Conservation (phyloP, 2,888 invertebrate genomes). For the Synanthedon tipuliformis region DNA sequence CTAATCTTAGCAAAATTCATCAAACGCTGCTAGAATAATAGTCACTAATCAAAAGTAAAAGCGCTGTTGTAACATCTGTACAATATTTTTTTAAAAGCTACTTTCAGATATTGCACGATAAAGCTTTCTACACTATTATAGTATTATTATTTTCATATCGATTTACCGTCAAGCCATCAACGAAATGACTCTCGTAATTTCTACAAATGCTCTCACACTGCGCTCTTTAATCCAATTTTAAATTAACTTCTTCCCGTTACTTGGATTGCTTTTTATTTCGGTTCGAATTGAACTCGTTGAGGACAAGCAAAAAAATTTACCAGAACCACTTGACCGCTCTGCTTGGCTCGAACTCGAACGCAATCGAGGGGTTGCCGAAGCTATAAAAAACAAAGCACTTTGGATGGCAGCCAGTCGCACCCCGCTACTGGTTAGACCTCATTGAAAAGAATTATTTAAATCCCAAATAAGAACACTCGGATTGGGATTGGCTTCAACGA, state of each 20-base stretch:
- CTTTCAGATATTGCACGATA: background rate
- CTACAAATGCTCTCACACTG: background rate
- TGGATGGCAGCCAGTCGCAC: slow-evolving; percentile 52
- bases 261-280: background rate
- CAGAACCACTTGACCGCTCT: slow-evolving; percentile 42
- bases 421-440: slow-evolving; percentile 40
- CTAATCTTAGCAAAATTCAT: no score
- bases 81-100: background rate
- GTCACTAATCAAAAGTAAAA: background rate
- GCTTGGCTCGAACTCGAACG: slow-evolving; percentile 36
- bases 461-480: slow-evolving; percentile 31
- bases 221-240: background rate
- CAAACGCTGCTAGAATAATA: no score
- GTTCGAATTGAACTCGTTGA: slow-evolving; percentile 3
- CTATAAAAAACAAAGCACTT: slow-evolving; percentile 62
- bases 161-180: slow-evolving; percentile 4
- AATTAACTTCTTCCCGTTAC: background rate
- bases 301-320: slow-evolving; percentile 9
- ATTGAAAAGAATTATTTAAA: slow-evolving; percentile 57
- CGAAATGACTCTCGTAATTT: background rate
- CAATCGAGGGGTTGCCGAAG: slow-evolving; percentile 25
- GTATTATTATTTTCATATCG: background rate
- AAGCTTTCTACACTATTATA: background rate
- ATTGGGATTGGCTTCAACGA: no score
- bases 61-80: background rate